Base-by-base conservation (phyloP, 2,797 vertebrate genomes). In the Cuniculus paca region DNA sequence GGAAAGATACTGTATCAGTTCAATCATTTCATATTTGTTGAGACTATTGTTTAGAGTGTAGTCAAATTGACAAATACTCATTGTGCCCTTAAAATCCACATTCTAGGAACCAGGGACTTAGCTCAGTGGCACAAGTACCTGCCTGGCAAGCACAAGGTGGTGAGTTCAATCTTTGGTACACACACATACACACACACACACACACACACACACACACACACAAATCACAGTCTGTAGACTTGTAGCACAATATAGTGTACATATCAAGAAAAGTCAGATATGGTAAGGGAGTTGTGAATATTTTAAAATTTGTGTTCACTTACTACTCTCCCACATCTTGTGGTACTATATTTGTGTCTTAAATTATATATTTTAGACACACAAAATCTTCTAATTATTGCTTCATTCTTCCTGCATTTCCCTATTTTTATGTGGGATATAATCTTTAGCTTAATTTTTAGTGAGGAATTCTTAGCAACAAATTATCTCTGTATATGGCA, bases 11-110 rank as follows among this genome's bases (percentile, higher is more conserved):
- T 61, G 75, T 56, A 75, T 63, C 58, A 86, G 45, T 91, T 83
- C 52, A 56, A n/a, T 91, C 61, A 78, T 45, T 74, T 74, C 48
- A 84, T 42, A 58, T 24, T 61, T 80, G 22, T 65, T 74, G 28
- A 92, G 65, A 92, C 5, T 50, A 75, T 85, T 92, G 16, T 52
- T 82, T 92, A 42, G 52, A 79, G 50, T 79, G 70, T 63, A 26
- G 7, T 56, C 60, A 54, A 36, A n/a, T 26, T 84, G 54, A 85
- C 39, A 89, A 91, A 80, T 75, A 31, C 2, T 58, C 11, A 36
- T 77, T 34, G 80, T 77, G 19, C 22, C 31, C 22, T 77, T 81
- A 26, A 45, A 60, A 88, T 70, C 79, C 60, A 6, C 74, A 28
- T 65, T 75, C 48, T 80, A 8, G 52, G 13, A 14, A 14, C 52